phyloP scores from a whole-genome alignment of 2,888 invertebrate species.

The Andrena hattorfiana region DNA sequence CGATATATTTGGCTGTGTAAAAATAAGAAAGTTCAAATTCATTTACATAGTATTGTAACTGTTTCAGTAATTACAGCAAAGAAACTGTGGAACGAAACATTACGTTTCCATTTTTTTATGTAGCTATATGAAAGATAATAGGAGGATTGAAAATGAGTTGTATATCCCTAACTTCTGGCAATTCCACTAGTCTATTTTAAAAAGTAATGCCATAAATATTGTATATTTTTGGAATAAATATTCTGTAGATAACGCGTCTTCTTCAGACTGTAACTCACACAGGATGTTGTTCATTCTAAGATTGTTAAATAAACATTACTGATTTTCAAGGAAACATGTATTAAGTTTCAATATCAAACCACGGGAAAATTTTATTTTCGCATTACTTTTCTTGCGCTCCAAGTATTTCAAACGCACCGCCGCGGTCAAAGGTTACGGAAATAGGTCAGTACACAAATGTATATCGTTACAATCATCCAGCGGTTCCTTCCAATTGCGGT shows the following conservation, averaged over 20 bases:
- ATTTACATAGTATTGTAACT: neutral
- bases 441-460: neutral
- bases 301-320: conserved; percentile 36
- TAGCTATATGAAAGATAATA: neutral
- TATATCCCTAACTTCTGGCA: neutral
- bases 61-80: neutral
- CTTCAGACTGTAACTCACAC: neutral
- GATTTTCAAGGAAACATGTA: conserved; percentile 15
- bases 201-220: conserved; percentile 17
- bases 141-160: neutral
- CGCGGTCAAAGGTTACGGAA: neutral
- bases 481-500: neutral
- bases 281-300: conserved; percentile 19
- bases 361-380: neutral
- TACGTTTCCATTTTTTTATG: conserved; percentile 1
- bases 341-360: neutral
- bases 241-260: conserved; percentile 12
- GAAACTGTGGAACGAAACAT: neutral
- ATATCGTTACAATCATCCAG: neutral
- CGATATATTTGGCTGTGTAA: conserved; percentile 18
- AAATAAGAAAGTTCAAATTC: conserved; percentile 19
- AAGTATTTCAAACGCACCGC: neutral
- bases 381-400: neutral
- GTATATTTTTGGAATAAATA: conserved; percentile 66
- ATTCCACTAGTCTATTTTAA: neutral